phyloP scores from a whole-genome alignment of 2,888 invertebrate genomes.

The Periphyllus acericola region DNA sequence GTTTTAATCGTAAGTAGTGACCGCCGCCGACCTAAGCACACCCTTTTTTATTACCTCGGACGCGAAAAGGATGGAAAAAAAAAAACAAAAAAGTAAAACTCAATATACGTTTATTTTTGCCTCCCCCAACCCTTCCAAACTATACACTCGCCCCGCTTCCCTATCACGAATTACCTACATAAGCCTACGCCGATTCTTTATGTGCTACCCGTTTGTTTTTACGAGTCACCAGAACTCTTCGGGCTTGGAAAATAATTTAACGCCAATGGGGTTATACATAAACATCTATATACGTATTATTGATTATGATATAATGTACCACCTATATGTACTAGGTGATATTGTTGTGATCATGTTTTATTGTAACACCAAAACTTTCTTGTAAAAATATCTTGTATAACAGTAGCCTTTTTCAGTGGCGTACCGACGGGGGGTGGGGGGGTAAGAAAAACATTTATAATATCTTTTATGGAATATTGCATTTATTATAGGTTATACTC shows the following conservation, averaged over 20 bases:
- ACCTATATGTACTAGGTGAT: no score
- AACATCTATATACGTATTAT: no score
- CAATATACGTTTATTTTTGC: neutral
- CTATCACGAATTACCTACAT: neutral
- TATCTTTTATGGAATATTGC: no score
- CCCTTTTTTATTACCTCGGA: neutral
- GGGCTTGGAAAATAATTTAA: neutral
- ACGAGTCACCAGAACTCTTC: neutral
- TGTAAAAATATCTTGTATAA: no score
- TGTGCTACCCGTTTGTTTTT: neutral
- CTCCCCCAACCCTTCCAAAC: neutral
- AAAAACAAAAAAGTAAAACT: slow-evolving; percentile 7
- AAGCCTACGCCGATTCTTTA: neutral
- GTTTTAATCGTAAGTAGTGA: slow-evolving; percentile 37
- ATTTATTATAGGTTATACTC: no score
- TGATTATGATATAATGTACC: no score
- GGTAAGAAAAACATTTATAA: no score
- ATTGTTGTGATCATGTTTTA: no score
- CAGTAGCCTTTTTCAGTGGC: no score
- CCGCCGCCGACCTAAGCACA: neutral
- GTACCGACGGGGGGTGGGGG: no score
- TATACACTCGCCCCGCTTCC: neutral
- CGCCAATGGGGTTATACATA: neutral
- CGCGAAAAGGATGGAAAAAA: neutral
- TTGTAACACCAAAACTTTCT: no score